Conservation (phyloP, 2,113 vertebrate genomes). For the Oryzias javanicus region DNA sequence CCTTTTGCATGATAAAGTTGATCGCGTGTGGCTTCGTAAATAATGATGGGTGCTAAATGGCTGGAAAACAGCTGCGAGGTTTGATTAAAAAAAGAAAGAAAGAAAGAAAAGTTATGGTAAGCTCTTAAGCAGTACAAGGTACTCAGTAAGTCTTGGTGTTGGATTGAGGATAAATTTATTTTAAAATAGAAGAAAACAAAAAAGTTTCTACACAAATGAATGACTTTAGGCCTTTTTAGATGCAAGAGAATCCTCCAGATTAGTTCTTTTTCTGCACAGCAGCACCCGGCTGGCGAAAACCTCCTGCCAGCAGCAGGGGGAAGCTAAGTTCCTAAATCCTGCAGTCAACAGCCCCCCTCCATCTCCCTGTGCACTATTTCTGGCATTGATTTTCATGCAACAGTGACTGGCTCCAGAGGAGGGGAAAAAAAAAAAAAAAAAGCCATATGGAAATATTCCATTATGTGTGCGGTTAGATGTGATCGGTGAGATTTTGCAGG, state of each 20-base stretch:
- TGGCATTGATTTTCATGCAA: constrained; percentile 60
- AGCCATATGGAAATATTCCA: constrained; percentile 53
- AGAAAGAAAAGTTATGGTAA: background rate
- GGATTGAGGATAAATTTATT: constrained; percentile 3
- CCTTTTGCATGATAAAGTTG: constrained; percentile 4
- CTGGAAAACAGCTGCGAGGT: background rate
- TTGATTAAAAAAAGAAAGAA: too few relatives aligned
- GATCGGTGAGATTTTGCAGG: background rate
- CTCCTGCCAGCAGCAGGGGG: constrained; percentile 50
- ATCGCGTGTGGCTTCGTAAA: background rate
- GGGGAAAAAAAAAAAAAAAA: background rate
- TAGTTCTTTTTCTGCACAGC: constrained; percentile 66
- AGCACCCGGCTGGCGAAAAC: constrained; percentile 51
- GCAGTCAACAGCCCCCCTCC: constrained; percentile 54
- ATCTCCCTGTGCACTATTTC: constrained; percentile 35
- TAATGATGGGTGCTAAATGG: background rate
- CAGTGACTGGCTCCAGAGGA: constrained; percentile 31
- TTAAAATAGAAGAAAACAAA: constrained; percentile 20
- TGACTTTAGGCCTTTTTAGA: constrained; percentile 43
- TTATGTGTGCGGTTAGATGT: constrained; percentile 26
- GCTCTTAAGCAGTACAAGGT: background rate
- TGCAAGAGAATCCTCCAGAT: constrained; percentile 60
- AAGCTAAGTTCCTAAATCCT: constrained; percentile 55
- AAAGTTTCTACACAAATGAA: constrained; percentile 32
- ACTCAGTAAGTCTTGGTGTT: constrained; percentile 6